Evolutionary conservation across 2,113 vertebrate species (phyloP), one percentile per base, ranked within the genome.

Genomic region (Eubucco bourcierii): DNA sequence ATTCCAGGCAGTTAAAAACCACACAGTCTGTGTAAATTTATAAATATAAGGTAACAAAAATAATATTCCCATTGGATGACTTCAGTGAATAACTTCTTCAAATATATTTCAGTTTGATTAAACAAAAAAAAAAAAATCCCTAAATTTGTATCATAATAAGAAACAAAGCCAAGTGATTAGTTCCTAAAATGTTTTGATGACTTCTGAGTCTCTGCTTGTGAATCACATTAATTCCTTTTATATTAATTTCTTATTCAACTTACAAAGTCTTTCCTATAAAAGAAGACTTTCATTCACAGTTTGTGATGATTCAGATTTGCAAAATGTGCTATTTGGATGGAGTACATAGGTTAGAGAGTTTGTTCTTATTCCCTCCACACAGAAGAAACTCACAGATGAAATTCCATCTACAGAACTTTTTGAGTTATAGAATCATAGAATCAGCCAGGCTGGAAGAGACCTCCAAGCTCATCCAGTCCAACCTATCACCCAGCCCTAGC

Each of bases 101-200:
- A 89, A 84, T 1, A 12, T 44, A 78, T 68, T 93, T 90, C 14
- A 78, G 46, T 46, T 85, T 33, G 53, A 73, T n/a, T n/a, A n/a
- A n/a, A n/a, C 28, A 90, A 86, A 71, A 87, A 72, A 4, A 19
- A 55, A 41, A 41, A 41, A 12, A 9, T 5, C 41, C 13, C 34
- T 52, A 21, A 8, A 55, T 79, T 79, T 90, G 27, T 84, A 68
- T 72, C 10, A 61, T n/a, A 64, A 86, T 59, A 78, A 68, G 50
- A 80, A 87, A 66, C 16, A 88, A 86, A 75, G 7, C 19, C 23
- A 82, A 75, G 7, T 33, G 34, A 90, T 86, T 64, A 79, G 65
- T 41, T 94, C 47, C 68, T 85, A 78, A 55, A 80, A 76, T 65
- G 29, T 80, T 86, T 81, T 81, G 44, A 88, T 92, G 59, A 81